A percentile compares a stretch with the other conserved stretches of the same genome.
Conservation (phyloP, 2,888 invertebrate species). For the Meta bourneti region DNA sequence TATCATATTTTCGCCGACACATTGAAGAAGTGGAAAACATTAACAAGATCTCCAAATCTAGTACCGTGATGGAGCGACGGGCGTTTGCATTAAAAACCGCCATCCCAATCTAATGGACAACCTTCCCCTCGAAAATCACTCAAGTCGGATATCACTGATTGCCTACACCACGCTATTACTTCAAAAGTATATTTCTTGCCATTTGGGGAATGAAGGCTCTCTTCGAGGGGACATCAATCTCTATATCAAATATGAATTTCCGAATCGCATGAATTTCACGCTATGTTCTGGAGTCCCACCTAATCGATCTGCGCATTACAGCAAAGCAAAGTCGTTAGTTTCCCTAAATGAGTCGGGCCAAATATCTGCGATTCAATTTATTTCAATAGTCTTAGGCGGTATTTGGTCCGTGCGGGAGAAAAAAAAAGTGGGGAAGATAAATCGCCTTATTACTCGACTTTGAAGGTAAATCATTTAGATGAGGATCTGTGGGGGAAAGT, state of each 20-base stretch:
- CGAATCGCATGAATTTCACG: conserved; percentile 19
- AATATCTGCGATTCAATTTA: conserved; percentile 69
- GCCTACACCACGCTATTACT: conserved; percentile 2
- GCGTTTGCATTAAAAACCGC: too few species aligned
- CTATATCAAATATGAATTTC: conserved; percentile 55
- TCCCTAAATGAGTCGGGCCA: conserved; percentile 46
- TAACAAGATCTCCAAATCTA: too few species aligned
- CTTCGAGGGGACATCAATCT: conserved; percentile 35
- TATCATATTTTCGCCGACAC: too few species aligned
- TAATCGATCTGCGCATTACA: conserved; percentile 60
- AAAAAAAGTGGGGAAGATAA: conserved; percentile 24
- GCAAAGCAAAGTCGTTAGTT: conserved; percentile 58
- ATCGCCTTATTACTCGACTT: conserved; percentile 54
- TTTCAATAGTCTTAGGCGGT: conserved; percentile 57
- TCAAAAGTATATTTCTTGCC: not conserved
- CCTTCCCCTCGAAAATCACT: not conserved
- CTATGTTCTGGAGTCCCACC: conserved; percentile 1
- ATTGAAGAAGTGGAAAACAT: too few species aligned
- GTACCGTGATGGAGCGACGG: too few species aligned
- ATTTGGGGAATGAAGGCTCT: not conserved
- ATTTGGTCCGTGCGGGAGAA: not conserved
- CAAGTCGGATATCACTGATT: not conserved
- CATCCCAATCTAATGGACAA: too few species aligned
- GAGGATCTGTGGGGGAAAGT: conserved; percentile 10
- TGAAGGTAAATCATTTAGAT: conserved; percentile 64